Evolutionary conservation across 2,888 invertebrate genomes (phyloP), one percentile per base, ranked within the genome.

Genomic region (Amphipoea lucens): DNA sequence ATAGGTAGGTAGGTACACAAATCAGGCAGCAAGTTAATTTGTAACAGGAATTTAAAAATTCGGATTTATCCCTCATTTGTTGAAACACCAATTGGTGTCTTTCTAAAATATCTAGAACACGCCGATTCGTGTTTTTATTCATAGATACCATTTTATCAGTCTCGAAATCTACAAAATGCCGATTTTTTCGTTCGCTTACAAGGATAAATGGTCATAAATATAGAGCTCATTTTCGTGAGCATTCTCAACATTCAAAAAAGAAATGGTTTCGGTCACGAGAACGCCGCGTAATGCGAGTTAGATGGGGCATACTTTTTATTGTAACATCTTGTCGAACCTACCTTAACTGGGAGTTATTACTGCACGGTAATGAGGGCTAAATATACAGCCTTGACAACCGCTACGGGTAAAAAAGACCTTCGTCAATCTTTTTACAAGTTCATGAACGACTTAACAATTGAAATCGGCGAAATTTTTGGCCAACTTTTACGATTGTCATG

Each of bases 191-290:
- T 91, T 90, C 87, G 89, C 84, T 88, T 87, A 92, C 92, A 88
- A 87, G 93, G 95, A 94, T 92, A 93, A 91, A 91, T 87, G 85
- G 87, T 89, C 93, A 90, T 96, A 96, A 95, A 96, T 94, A 93
- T 90, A 90, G 90, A 92, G 92, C 92, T 93, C 90, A 93, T 94
- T 95, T 95, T 94, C 95, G 95, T 96, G 95, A 95, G 93, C 93
- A 93, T 94, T 93, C 92, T 93, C 90, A 92, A 92, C 90, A 89
- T 92, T 91, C 85, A 87, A 90, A 92, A 94, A 96, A 95, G 93
- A 94, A 96, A 96, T 95, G 91, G 92, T 80, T 93, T 93, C 68
- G 88, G 94, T 96, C 96, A 96, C 96, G 96, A 94, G 88, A 94
- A 82, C 86, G 91, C 84, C 91, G 90, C 91, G 90, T 95, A 95